Evolutionary conservation across 2,888 invertebrate genomes (phyloP).

Genomic region (Drosophila sordidula): DNA sequence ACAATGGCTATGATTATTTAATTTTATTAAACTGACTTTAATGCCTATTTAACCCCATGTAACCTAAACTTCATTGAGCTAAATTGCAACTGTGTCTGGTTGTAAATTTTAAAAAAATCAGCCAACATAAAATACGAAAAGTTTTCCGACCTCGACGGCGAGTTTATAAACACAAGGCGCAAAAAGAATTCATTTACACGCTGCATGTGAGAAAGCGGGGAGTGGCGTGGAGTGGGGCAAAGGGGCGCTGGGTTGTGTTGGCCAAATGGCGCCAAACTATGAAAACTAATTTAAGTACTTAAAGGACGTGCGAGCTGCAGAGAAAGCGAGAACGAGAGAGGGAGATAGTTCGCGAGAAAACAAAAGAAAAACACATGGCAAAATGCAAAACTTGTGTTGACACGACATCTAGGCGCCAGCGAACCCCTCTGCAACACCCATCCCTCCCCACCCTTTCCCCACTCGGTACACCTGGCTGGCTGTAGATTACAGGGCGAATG

Average conservation of each 20-base stretch:
- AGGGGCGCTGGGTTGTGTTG: conserved; percentile 7
- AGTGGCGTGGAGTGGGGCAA: background rate
- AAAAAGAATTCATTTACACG: conserved; percentile 68
- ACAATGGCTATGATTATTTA: background rate
- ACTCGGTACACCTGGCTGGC: conserved; percentile 31
- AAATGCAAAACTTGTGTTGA: conserved; percentile 77
- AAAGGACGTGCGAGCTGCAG: conserved; percentile 34
- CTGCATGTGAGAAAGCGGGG: conserved; percentile 33
- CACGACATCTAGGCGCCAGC: conserved; percentile 55
- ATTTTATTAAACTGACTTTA: background rate
- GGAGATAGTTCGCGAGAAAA: conserved; percentile 3
- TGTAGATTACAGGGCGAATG: conserved; percentile 58
- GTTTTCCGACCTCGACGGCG: conserved; percentile 62
- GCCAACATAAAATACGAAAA: conserved; percentile 60
- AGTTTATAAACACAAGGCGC: conserved; percentile 55
- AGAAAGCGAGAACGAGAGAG: background rate
- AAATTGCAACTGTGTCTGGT: conserved; percentile 46
- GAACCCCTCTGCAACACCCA: conserved; percentile 1
- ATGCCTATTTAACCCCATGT: background rate
- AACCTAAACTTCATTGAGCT: conserved; percentile 16
- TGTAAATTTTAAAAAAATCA: conserved; percentile 68
- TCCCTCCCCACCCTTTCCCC: background rate
- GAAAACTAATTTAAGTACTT: conserved; percentile 77
- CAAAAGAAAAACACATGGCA: conserved; percentile 65
- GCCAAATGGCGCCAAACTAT: conserved; percentile 65